These are phyloP conservation scores for Volucella inflata DNA, from an alignment of 2,888 invertebrate genomes.

Conservation along the genomic window DNA sequence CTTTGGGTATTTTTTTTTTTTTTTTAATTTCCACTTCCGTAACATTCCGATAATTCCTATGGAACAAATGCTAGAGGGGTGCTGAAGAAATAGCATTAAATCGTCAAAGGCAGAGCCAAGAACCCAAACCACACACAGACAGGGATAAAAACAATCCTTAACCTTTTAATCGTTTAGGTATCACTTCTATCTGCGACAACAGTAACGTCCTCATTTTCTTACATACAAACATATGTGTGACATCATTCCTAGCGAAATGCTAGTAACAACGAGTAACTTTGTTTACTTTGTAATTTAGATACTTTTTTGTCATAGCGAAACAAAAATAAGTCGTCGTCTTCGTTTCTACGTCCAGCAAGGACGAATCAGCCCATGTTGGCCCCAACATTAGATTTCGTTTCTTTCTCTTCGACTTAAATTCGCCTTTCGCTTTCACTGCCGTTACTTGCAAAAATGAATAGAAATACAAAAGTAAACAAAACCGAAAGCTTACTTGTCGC, in stretches of 20 bases:
- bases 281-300: slow-evolving; percentile 65
- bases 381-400: not conserved
- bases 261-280: slow-evolving; percentile 32
- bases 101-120: not conserved
- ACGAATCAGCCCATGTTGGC: slow-evolving; percentile 13
- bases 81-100: not conserved
- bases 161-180: slow-evolving; percentile 61
- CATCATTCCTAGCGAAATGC: slow-evolving; percentile 34
- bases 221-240: slow-evolving; percentile 36
- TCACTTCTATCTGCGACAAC: not conserved
- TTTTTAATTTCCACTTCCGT: slow-evolving; percentile 40
- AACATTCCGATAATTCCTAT: slow-evolving; percentile 37
- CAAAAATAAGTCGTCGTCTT: not conserved
- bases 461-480: slow-evolving; percentile 61
- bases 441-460: slow-evolving; percentile 8
- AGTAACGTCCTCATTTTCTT: not conserved
- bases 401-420: not conserved
- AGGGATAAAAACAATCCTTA: slow-evolving; percentile 11
- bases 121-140: not conserved
- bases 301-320: slow-evolving; percentile 40
- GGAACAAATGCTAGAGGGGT: not conserved
- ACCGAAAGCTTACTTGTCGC: slow-evolving; percentile 44
- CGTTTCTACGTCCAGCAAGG: not conserved
- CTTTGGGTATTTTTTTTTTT: slow-evolving; percentile 1
- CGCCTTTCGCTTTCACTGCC: slow-evolving; percentile 55